A percentile compares a stretch with the other conserved stretches of the same genome.
Evolutionary conservation across 2,888 invertebrate genomes (phyloP).

Genomic region (Acrocera orbiculus): DNA sequence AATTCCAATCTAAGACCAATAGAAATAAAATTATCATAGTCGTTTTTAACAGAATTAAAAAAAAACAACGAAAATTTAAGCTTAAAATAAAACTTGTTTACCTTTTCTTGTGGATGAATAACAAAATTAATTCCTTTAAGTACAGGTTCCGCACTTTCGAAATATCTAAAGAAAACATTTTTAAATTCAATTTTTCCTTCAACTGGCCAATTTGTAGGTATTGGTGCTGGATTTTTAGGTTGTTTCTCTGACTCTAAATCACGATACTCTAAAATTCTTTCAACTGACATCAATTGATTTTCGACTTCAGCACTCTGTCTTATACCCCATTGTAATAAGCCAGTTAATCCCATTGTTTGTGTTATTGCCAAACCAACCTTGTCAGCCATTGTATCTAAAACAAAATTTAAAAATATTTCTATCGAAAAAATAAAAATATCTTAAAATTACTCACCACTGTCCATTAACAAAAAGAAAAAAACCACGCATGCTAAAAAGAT

Average conservation of each 20-base stretch:
- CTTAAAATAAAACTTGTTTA: conserved; percentile 14
- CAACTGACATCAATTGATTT: conserved; percentile 50
- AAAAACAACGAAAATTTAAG: no score
- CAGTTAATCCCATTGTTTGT: conserved; percentile 33
- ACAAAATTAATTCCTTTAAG: conserved; percentile 47
- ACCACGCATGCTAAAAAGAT: conserved; percentile 45
- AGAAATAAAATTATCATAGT: conserved; percentile 2
- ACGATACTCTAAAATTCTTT: conserved; percentile 52
- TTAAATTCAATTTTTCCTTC: conserved; percentile 34
- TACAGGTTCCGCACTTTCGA: conserved; percentile 64
- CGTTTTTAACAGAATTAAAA: no score
- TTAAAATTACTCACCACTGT: conserved; percentile 11
- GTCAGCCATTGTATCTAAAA: conserved; percentile 21
- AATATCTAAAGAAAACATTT: conserved; percentile 45
- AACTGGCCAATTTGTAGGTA: conserved; percentile 32
- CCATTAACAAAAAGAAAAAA: conserved; percentile 39
- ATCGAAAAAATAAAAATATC: not conserved
- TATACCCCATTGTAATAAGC: conserved; percentile 50
- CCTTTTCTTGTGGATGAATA: conserved; percentile 37
- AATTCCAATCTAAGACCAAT: conserved; percentile 34
- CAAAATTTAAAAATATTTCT: not conserved
- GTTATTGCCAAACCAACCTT: conserved; percentile 37
- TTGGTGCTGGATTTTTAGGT: conserved; percentile 16
- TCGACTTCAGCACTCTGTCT: conserved; percentile 53
- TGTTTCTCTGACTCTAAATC: conserved; percentile 27